Evolutionary conservation across 2,888 invertebrate species (phyloP).

Genomic region (Sipha maydis): DNA sequence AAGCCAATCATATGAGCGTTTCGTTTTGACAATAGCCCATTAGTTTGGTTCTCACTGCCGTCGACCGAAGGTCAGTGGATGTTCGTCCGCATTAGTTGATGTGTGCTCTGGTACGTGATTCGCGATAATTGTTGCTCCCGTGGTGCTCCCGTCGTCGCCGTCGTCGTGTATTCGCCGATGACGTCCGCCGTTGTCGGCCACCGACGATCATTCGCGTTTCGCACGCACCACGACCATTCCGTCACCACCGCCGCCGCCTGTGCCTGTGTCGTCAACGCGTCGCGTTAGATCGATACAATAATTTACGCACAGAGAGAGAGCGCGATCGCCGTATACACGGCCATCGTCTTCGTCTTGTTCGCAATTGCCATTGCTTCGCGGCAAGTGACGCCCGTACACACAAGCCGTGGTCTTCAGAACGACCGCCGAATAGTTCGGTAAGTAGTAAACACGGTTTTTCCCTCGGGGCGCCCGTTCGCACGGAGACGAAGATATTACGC

Average conservation of each 20-base stretch:
- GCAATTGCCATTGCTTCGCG: neutral
- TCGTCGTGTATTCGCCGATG: slow-evolving; percentile 29
- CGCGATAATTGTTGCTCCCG: slow-evolving; percentile 58
- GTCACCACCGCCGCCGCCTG: neutral
- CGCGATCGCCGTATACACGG: neutral
- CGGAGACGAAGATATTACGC: neutral
- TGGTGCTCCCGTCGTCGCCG: slow-evolving; percentile 26
- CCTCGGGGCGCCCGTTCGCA: neutral
- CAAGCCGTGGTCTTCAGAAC: neutral
- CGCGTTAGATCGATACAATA: slow-evolving; percentile 55
- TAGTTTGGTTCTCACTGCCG: slow-evolving; percentile 66
- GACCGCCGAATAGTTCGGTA: neutral
- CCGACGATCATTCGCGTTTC: slow-evolving; percentile 57
- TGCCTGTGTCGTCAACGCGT: slow-evolving; percentile 22
- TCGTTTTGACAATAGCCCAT: slow-evolving; percentile 64
- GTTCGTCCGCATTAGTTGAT: slow-evolving; percentile 46
- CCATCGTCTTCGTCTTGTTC: neutral
- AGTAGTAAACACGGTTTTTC: neutral
- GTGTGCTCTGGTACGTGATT: slow-evolving; percentile 31
- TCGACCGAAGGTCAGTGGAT: slow-evolving; percentile 67
- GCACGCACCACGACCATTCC: slow-evolving; percentile 1
- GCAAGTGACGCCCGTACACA: neutral
- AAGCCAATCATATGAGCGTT: slow-evolving; percentile 63
- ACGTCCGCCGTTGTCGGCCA: slow-evolving; percentile 45
- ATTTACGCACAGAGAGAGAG: slow-evolving; percentile 26